These are phyloP conservation scores for Diaperis boleti DNA, from an alignment of 2,888 invertebrate species.

Conservation along the genomic window DNA sequence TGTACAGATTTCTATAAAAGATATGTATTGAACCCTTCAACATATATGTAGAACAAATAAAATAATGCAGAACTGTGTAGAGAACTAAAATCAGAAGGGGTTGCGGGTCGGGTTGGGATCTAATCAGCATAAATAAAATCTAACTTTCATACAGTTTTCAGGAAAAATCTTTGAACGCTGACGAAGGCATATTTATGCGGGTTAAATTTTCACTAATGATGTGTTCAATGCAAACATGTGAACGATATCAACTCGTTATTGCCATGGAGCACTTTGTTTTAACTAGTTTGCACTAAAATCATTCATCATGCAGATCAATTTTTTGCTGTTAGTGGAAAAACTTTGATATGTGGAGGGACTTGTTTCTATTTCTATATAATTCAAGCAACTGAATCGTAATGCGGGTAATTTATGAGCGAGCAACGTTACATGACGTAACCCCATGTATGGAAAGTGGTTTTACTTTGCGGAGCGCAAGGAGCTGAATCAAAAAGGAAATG, in stretches of 20 bases:
- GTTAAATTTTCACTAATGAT: not conserved
- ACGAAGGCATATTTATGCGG: constrained; percentile 17
- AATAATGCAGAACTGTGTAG: too few species aligned
- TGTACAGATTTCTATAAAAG: too few species aligned
- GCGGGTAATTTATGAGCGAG: constrained; percentile 25
- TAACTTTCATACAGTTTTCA: constrained; percentile 13
- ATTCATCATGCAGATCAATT: not conserved
- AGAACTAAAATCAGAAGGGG: constrained; percentile 3
- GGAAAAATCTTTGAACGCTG: constrained; percentile 8
- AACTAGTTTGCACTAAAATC: too few species aligned
- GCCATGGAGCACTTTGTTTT: too few species aligned
- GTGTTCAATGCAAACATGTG: constrained; percentile 2
- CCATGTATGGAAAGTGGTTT: not conserved
- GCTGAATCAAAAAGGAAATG: not conserved
- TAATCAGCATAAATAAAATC: constrained; percentile 18
- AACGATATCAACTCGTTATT: too few species aligned
- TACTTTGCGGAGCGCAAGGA: not conserved
- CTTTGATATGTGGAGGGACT: not conserved
- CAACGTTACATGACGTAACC: not conserved
- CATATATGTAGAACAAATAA: too few species aligned
- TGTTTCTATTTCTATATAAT: not conserved
- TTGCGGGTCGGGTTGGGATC: not conserved
- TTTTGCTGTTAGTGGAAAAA: not conserved
- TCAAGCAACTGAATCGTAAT: constrained; percentile 10
- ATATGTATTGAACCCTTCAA: too few species aligned